Evolutionary conservation across 1,140 invertebrate species (phyloP).

Genomic region (Asobara japonica): DNA sequence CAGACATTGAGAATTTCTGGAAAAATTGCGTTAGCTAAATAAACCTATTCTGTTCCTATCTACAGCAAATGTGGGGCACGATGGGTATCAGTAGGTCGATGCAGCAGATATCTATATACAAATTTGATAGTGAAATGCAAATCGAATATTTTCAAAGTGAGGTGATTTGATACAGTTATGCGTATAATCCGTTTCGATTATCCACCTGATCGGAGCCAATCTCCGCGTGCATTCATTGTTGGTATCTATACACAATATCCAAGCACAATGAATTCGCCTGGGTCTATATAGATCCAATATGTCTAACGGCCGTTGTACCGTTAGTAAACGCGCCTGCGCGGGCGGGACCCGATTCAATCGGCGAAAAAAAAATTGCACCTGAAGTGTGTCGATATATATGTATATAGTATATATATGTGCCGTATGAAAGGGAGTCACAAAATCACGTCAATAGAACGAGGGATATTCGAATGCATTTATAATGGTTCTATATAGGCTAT

Average conservation of each 20-base stretch:
- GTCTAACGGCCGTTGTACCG: neutral
- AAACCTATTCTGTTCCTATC: neutral
- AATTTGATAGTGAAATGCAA: neutral
- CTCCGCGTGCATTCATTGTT: slow-evolving; percentile 38
- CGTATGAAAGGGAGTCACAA: no score
- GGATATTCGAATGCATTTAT: no score
- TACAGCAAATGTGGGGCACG: neutral
- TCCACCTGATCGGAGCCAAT: slow-evolving; percentile 47
- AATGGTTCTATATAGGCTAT: no score
- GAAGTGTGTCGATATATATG: slow-evolving; percentile 17
- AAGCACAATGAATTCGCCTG: slow-evolving; percentile 20
- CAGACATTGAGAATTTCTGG: no score
- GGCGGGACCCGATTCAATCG: slow-evolving; percentile 10
- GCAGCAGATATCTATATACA: neutral
- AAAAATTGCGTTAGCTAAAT: no score
- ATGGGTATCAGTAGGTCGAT: neutral
- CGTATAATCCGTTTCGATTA: slow-evolving; percentile 47
- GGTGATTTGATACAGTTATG: slow-evolving; percentile 47
- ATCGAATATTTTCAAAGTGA: slow-evolving; percentile 2
- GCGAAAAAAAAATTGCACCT: neutral
- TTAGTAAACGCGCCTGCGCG: neutral
- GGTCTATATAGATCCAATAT: slow-evolving; percentile 6
- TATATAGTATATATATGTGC: no score
- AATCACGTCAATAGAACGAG: no score
- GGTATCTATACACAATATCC: slow-evolving; percentile 10